These are phyloP conservation scores for Actenoides lindsayi DNA, from an alignment of 2,113 vertebrate species.

Conservation along the genomic window DNA sequence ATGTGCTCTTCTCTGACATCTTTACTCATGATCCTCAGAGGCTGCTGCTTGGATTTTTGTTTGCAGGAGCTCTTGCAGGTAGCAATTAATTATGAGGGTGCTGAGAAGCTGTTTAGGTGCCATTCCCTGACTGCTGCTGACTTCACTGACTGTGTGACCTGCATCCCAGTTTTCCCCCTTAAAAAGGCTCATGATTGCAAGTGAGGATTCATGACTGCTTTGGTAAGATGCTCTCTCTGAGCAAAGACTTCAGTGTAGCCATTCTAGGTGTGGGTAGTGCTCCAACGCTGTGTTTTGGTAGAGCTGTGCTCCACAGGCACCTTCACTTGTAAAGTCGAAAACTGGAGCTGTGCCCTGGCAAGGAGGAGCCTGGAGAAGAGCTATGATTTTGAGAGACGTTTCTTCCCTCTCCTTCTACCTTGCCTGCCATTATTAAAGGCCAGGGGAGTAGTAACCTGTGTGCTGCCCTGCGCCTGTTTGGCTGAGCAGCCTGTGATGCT, in stretches of 20 bases:
- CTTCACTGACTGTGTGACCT: not conserved
- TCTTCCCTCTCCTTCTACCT: not conserved
- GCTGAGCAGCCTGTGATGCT: not conserved
- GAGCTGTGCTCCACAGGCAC: not conserved
- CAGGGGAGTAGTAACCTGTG: not conserved
- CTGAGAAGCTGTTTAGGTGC: not conserved
- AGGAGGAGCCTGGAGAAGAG: not conserved
- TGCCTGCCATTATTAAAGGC: not conserved
- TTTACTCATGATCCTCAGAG: not conserved
- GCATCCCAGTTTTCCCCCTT: not conserved
- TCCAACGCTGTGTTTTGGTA: not conserved
- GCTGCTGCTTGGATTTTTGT: not conserved
- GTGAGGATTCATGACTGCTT: not conserved
- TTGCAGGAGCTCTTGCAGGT: not conserved
- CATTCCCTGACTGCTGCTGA: not conserved
- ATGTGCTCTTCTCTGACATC: not conserved
- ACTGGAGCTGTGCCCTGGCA: not conserved
- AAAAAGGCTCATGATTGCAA: not conserved
- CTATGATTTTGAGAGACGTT: not conserved
- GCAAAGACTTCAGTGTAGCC: not conserved
- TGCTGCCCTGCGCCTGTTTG: fast-evolving
- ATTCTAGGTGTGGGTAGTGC: not conserved
- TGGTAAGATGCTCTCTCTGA: not conserved
- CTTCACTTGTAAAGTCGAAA: not conserved
- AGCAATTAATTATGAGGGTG: not conserved